phyloP scores from a whole-genome alignment of 2,113 vertebrate genomes.

The Triplophysa rosa region DNA sequence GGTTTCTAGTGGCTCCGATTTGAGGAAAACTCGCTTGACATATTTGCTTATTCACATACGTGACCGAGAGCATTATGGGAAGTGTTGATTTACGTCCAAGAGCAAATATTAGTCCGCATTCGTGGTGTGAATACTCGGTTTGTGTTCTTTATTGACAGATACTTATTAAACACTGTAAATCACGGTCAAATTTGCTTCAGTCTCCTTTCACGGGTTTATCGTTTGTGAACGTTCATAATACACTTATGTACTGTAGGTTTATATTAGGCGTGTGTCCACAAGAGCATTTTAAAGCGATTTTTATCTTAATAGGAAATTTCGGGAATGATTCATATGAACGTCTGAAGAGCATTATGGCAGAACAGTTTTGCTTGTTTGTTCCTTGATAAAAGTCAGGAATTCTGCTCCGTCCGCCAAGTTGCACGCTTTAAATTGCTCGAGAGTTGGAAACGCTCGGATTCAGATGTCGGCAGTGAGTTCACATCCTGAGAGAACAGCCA shows the following conservation, averaged over 20 bases:
- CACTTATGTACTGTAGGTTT: neutral
- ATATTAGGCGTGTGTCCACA: neutral
- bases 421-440: constrained; percentile 39
- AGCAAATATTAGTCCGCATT: neutral
- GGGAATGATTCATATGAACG: constrained; percentile 20
- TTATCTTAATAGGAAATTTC: constrained; percentile 15
- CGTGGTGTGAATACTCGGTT: neutral
- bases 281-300: neutral
- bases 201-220: too few relatives aligned
- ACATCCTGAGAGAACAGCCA: constrained; percentile 3
- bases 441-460: constrained; percentile 39
- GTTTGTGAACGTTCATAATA: neutral
- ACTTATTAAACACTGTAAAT: neutral
- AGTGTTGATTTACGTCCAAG: neutral
- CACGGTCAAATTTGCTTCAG: neutral
- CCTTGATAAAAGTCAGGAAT: constrained; percentile 43
- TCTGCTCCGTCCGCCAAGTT: constrained; percentile 28
- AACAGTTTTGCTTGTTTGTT: constrained; percentile 37
- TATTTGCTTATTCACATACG: neutral
- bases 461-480: constrained; percentile 37
- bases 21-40: neutral
- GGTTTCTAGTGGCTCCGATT: constrained; percentile 23
- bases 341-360: constrained; percentile 6
- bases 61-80: neutral
- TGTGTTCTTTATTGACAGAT: neutral